Evolutionary conservation across 2,797 vertebrate genomes (phyloP), one percentile per base, ranked within the genome.

Genomic region (Sebastes nivosus): DNA sequence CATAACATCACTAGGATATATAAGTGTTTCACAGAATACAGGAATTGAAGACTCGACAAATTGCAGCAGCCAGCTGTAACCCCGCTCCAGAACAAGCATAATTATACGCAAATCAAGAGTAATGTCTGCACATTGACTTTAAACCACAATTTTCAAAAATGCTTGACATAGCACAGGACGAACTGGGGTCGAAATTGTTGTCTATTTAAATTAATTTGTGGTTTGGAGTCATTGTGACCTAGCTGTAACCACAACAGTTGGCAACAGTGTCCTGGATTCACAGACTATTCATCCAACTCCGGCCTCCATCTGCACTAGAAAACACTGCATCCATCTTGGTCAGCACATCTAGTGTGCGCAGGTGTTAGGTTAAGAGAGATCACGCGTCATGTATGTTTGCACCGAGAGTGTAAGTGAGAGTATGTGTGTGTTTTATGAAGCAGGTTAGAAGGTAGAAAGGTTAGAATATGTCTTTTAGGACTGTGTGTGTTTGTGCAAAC

Each of bases 231-330:
- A 20, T 12, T 55, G 34, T 67, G 54, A 67, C 8, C 36, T 7
- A 50, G 16, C 20, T 59, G n/a, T 42, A 68, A 61, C 10, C 22
- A 65, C 54, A 38, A n/a, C 2, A 3, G 22, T 52, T 77, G 25
- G 36, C 34, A 50, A 20, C 36, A 38, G 30, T 42, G 63, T 64
- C 74, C 92, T 90, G 87, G 84, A 89, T 91, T 84, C 67, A 64
- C 50, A 89, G 76, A 34, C 63, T 30, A 38, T 72, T 82, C 29
- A 60, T 61, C 64, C 63, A 12, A 46, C n/a, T 57, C 64, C 64
- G 38, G 52, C 54, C 32, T 78, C 38, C 29, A 64, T 71, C 61
- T 73, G 38, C 55, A 63, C 50, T 9, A 27, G 30, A 78, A 72
- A 84, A 46, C 10, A 27, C 61, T 59, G 59, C 58, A 82, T 66